Conservation (phyloP, 1,140 invertebrate species). For the Pseudomyrmex pallidus region DNA sequence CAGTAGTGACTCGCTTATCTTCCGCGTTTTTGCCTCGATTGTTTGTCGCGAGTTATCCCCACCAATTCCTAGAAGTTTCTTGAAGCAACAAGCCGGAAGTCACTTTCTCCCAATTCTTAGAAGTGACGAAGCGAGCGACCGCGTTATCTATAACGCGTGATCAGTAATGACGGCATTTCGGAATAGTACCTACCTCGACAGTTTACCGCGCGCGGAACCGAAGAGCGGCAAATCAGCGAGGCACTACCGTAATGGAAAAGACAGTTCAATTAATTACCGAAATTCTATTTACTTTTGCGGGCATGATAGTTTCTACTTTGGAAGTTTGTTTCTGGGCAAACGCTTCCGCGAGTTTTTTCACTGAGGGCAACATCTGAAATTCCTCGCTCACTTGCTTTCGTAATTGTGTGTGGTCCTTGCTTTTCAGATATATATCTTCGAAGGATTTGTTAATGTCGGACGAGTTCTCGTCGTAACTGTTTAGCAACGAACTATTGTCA, state of each 20-base stretch:
- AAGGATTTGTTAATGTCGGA: conserved; percentile 34
- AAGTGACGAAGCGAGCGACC: too few relatives aligned
- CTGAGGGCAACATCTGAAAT: conserved; percentile 78
- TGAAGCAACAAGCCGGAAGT: too few relatives aligned
- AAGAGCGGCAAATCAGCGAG: too few relatives aligned
- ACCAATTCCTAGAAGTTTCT: too few relatives aligned
- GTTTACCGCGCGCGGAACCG: too few relatives aligned
- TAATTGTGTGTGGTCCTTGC: not conserved
- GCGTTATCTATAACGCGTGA: too few relatives aligned
- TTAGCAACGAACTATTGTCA: conserved; percentile 22
- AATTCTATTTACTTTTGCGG: conserved; percentile 19
- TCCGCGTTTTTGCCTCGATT: too few relatives aligned
- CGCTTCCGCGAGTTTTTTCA: conserved; percentile 79
- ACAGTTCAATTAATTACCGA: conserved; percentile 9
- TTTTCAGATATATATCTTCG: conserved; percentile 23
- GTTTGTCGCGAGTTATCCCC: too few relatives aligned
- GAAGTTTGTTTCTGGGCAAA: conserved; percentile 73
- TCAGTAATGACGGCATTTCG: too few relatives aligned
- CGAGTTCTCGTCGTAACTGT: conserved; percentile 41
- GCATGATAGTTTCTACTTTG: conserved; percentile 31
- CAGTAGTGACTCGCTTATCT: too few relatives aligned
- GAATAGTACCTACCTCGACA: too few relatives aligned
- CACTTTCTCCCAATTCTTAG: too few relatives aligned
- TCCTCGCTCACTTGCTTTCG: conserved; percentile 30
- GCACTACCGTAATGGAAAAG: not conserved